A percentile compares a stretch with the other conserved stretches of the same genome.
phyloP scores from a whole-genome alignment of 1,140 invertebrate species.

The Oppia nitens region DNA sequence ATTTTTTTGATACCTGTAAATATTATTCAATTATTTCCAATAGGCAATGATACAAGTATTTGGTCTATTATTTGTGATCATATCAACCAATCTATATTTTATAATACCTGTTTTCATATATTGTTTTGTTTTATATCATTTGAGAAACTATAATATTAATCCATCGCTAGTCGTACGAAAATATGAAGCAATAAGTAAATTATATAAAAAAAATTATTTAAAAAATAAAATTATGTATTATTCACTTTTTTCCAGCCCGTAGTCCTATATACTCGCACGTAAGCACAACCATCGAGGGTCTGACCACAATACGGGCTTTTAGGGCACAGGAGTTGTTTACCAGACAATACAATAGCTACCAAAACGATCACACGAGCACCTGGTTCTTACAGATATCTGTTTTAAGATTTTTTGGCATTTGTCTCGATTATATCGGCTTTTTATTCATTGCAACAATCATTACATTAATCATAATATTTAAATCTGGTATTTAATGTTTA shows the following conservation, averaged over 20 bases:
- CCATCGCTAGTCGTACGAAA: neutral
- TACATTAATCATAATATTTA: conserved; percentile 3
- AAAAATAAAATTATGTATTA: conserved; percentile 25
- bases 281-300: conserved; percentile 66
- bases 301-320: conserved; percentile 74
- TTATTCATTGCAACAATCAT: conserved; percentile 41
- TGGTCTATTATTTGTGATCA: neutral
- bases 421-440: conserved; percentile 54
- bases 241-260: conserved; percentile 46
- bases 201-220: conserved; percentile 48
- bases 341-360: conserved; percentile 34
- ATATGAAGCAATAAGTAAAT: neutral
- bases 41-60: conserved; percentile 4
- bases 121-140: conserved; percentile 46
- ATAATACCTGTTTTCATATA: conserved; percentile 43
- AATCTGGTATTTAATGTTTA: neutral
- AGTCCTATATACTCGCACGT: conserved; percentile 67
- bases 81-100: conserved; percentile 5
- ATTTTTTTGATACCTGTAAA: too few relatives aligned
- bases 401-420: conserved; percentile 65
- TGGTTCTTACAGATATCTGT: conserved; percentile 54
- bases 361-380: conserved; percentile 45
- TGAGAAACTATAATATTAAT: conserved; percentile 53
- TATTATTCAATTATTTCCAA: neutral
- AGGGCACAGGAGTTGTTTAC: conserved; percentile 48